These are phyloP conservation scores for Myiopsitta monachus DNA, from an alignment of 2,113 vertebrate species.

Conservation along the genomic window DNA sequence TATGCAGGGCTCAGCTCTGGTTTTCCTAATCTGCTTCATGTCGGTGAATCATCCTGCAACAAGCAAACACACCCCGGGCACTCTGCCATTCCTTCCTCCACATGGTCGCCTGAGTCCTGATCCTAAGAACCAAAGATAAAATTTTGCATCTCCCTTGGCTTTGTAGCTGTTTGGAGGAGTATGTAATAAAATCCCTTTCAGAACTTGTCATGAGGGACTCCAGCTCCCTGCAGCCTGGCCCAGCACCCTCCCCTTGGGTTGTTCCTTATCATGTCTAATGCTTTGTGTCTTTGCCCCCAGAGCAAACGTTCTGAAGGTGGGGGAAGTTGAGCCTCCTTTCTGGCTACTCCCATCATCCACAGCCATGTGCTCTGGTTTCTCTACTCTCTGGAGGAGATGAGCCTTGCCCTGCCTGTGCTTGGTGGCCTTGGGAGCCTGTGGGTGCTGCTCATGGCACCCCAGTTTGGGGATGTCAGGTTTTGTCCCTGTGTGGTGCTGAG, in stretches of 20 bases:
- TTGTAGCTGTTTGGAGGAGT: neutral
- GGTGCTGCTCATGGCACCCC: rapidly evolving
- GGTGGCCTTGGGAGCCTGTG: neutral
- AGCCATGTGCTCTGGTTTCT: neutral
- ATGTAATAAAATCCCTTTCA: neutral
- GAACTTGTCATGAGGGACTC: neutral
- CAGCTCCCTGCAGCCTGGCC: neutral
- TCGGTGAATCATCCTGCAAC: neutral
- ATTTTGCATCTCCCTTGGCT: neutral
- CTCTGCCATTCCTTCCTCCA: neutral
- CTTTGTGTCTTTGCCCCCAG: neutral
- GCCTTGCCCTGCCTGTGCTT: neutral
- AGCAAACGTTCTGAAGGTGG: rapidly evolving
- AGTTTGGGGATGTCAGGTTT: neutral
- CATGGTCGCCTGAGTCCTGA: neutral
- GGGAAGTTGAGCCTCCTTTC: neutral
- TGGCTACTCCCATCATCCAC: neutral
- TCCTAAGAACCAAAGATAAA: rapidly evolving
- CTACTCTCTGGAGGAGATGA: neutral
- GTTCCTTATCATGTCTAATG: neutral
- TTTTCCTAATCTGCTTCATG: neutral
- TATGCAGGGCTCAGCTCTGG: neutral
- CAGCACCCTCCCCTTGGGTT: neutral
- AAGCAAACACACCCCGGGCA: neutral
- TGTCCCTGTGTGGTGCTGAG: neutral